Evolutionary conservation across 2,888 invertebrate species (phyloP).

Genomic region (Ornithoptera alexandrae): DNA sequence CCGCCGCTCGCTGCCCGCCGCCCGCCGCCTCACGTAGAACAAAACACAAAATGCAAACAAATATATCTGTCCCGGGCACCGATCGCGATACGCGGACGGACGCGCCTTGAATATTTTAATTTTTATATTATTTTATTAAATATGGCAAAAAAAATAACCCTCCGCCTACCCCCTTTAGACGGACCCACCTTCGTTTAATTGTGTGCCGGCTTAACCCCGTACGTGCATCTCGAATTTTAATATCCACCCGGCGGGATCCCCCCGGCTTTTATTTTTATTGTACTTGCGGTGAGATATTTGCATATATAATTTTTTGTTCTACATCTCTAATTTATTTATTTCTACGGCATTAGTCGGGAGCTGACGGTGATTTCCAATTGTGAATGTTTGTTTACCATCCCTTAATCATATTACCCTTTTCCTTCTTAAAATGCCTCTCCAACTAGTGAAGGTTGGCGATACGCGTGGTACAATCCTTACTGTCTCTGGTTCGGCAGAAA

Average conservation of each 20-base stretch:
- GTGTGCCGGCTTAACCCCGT: slow-evolving; percentile 42
- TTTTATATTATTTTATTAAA: slow-evolving; percentile 69
- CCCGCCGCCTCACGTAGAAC: slow-evolving; percentile 68
- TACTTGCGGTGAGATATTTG: slow-evolving; percentile 59
- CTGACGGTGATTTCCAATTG: slow-evolving; percentile 16
- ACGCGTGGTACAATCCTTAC: too few species aligned
- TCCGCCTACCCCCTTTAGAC: slow-evolving; percentile 45
- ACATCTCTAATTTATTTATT: slow-evolving; percentile 43
- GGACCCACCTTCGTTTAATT: slow-evolving; percentile 54
- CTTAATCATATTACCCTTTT: neutral
- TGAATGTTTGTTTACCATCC: slow-evolving; percentile 10
- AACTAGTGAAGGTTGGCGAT: too few species aligned
- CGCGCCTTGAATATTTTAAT: slow-evolving; percentile 73
- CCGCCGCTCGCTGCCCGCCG: slow-evolving; percentile 54
- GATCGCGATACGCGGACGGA: slow-evolving; percentile 73
- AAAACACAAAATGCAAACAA: slow-evolving; percentile 47
- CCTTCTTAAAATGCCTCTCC: too few species aligned
- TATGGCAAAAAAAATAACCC: slow-evolving; percentile 55
- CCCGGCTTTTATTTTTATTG: slow-evolving; percentile 64
- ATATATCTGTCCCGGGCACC: slow-evolving; percentile 66
- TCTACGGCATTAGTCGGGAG: slow-evolving; percentile 24
- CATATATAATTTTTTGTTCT: slow-evolving; percentile 41
- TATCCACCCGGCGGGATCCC: slow-evolving; percentile 56
- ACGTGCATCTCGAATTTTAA: slow-evolving; percentile 68
- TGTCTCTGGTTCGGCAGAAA: too few species aligned